Evolutionary conservation across 2,888 invertebrate species (phyloP), one percentile per base, ranked within the genome.

Genomic region (Poecilus cupreus): DNA sequence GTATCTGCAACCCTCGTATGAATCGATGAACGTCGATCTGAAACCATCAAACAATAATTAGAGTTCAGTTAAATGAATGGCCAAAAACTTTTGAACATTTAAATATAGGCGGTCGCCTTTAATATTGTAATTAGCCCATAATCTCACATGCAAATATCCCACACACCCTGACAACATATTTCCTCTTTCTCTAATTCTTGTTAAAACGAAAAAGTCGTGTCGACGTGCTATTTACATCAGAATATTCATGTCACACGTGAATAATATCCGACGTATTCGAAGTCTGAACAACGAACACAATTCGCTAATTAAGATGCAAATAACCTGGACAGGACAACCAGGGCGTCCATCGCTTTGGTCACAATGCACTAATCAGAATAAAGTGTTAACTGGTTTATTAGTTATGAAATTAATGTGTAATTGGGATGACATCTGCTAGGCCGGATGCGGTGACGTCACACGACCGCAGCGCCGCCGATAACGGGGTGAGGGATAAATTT

Each of bases 271-370:
- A 24, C 13, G 60, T 60, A 60, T 60, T 70, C 64, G 43, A 37
- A 70, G 70, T 70, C 10, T 39, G 64, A 37, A 13, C 32, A 64
- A 2, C 26, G 72, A 37, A 39, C 16, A 11, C 60, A 4, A 60
- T 60, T 72, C 46, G 20, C 72, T 72, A 46, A 72, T 72, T 72
- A 72, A 72, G 24, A 72, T 72, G 72, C 72, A 72, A 72, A 72
- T 72, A 60, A 60, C 60, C 24, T 22, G 51, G 18, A 51, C 51
- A 60, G 16, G 57, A 4, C 16, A 18, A 18, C 26, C 60, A 60
- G 16, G 26, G 18, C 18, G 20, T 18, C 10, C 18, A 18, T 5
- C 22, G 22, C 3, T 54, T 22, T 54, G 54, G 10, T 54, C 22
- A 18, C 54, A 54, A 16, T 3, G 18, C n/a, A 24, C 74, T 74